Conservation (phyloP, 2,888 invertebrate genomes). For the Cordylochernes scorpioides region DNA sequence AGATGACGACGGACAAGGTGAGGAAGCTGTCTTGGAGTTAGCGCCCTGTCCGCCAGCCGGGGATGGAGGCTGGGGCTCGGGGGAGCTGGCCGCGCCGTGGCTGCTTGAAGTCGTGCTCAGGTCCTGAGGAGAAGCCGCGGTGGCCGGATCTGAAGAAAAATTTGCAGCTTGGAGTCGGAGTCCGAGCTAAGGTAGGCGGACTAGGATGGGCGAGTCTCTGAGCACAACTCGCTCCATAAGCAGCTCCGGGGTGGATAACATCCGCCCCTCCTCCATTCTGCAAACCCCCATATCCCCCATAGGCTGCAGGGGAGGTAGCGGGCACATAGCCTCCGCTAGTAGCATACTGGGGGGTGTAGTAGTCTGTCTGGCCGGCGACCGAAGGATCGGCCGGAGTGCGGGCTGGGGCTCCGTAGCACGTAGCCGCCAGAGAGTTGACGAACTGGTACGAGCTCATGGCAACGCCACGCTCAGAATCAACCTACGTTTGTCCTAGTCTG, state of each 20-base stretch:
- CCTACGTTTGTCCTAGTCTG: too few species aligned
- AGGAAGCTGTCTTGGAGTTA: constrained; percentile 11
- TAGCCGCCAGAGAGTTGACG: constrained; percentile 70
- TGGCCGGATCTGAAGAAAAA: too few species aligned
- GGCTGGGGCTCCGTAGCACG: constrained; percentile 40
- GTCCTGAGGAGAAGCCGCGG: constrained; percentile 14
- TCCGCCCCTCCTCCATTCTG: constrained; percentile 12
- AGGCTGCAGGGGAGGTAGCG: constrained; percentile 14
- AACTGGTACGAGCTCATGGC: constrained; percentile 96
- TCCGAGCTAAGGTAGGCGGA: constrained; percentile 6
- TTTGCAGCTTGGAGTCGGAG: constrained; percentile 12
- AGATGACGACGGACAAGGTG: constrained; percentile 17
- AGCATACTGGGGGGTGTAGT: constrained; percentile 16
- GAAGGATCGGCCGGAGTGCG: constrained; percentile 11
- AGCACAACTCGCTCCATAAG: constrained; percentile 11
- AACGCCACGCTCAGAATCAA: too few species aligned
- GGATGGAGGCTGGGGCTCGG: constrained; percentile 11
- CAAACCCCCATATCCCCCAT: constrained; percentile 13
- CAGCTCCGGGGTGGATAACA: constrained; percentile 6
- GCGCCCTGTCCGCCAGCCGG: constrained; percentile 9
- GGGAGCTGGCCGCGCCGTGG: constrained; percentile 4
- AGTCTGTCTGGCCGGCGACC: too few species aligned
- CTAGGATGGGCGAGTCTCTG: constrained; percentile 8
- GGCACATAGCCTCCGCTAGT: constrained; percentile 15
- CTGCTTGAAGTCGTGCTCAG: constrained; percentile 13